Evolutionary conservation across 2,888 invertebrate species (phyloP), one percentile per base, ranked within the genome.

Genomic region (Andrena camellia): DNA sequence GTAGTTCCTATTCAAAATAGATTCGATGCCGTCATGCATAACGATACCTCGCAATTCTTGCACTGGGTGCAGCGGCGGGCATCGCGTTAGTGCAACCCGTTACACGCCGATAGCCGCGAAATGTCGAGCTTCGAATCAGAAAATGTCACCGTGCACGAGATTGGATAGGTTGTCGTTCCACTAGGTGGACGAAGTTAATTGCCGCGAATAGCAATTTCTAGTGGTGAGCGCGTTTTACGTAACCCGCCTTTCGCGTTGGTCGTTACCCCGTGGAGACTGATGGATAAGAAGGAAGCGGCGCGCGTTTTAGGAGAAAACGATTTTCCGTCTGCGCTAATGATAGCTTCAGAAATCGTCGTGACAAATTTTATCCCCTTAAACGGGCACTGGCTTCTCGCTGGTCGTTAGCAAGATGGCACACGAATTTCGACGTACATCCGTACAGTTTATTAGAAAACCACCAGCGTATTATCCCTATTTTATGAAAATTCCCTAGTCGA

Each of bases 131-230:
- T 73, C 69, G 78, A 78, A 73, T 82, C 72, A 70, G 73, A 78
- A 83, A 83, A 72, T 57, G 83, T 78, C 78, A 83, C 76, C 71
- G 71, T 31, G 66, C 20, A 54, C 60, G 72, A 83, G 78, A 83
- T 83, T 83, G 78, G 83, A 83, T 78, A 62, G 69, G 66, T 48
- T 75, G 76, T 59, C 78, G 72, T 81, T 81, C 76, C 69, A 78
- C 78, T 73, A 73, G 69, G 60, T 85, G 71, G 66, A 63, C 74
- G 52, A 71, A 75, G 76, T 83, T 86, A 88, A 89, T 88, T 88
- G 85, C 78, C 64, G 68, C 76, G 78, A 76, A 69, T 75, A 68
- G 81, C 64, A 84, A 88, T 86, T 86, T 82, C 69, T 66, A 52
- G 69, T 60, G 73, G 59, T 57, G 76, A n/a, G 8, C 60, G 57